phyloP scores from a whole-genome alignment of 2,113 vertebrate species.

The Nannobrachium achirus region DNA sequence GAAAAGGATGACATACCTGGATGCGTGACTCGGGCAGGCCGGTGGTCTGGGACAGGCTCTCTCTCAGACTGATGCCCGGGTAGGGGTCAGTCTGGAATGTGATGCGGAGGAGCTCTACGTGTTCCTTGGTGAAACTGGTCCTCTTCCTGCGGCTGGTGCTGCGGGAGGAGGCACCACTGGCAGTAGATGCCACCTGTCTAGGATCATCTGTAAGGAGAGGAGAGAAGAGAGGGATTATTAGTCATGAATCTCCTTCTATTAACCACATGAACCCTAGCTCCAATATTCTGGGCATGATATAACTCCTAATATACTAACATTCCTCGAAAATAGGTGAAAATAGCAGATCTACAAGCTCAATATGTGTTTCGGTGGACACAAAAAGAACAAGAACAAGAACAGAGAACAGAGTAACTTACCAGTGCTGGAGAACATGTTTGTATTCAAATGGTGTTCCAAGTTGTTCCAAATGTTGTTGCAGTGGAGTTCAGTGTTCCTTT shows the following conservation, averaged over 20 bases:
- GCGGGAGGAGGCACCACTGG: constrained; percentile 44
- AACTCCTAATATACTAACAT: not conserved
- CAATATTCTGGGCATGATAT: not conserved
- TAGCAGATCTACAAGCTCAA: too few relatives aligned
- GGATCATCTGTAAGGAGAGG: constrained; percentile 53
- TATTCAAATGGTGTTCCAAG: constrained; percentile 15
- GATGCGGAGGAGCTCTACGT: constrained; percentile 72
- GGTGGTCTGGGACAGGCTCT: constrained; percentile 76
- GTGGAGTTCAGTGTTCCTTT: constrained; percentile 30
- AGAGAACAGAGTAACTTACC: constrained; percentile 61
- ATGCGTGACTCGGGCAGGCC: constrained; percentile 82
- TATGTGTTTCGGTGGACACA: too few relatives aligned
- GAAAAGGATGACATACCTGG: constrained; percentile 62
- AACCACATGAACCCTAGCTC: too few relatives aligned
- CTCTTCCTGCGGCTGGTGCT: constrained; percentile 78
- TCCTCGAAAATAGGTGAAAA: not conserved
- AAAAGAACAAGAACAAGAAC: too few relatives aligned
- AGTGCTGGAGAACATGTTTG: constrained; percentile 67
- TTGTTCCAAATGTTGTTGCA: not conserved
- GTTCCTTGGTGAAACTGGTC: constrained; percentile 81
- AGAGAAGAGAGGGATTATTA: not conserved
- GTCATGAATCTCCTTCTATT: too few relatives aligned
- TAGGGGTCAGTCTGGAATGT: constrained; percentile 80
- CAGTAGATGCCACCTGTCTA: constrained; percentile 33
- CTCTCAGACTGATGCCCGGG: constrained; percentile 79